Evolutionary conservation across 1,140 invertebrate species (phyloP).

Genomic region (Monomorium pharaonis): DNA sequence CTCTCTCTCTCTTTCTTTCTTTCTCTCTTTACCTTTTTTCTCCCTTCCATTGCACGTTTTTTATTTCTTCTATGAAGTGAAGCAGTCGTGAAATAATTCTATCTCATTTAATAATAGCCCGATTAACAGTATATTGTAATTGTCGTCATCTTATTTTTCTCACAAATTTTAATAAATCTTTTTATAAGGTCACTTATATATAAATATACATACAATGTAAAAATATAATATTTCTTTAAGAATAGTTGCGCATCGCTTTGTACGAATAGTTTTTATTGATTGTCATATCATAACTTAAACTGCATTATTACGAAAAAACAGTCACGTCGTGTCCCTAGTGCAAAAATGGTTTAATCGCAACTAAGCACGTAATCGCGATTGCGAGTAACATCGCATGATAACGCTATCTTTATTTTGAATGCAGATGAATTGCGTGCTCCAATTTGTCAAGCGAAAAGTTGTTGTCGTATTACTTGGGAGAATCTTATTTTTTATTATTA

Average conservation of each 20-base stretch:
- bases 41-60: not conserved
- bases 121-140: not conserved
- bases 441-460: constrained; percentile 18
- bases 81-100: not conserved
- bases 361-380: not conserved
- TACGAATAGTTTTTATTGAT: not conserved
- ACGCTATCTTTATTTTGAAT: constrained; percentile 30
- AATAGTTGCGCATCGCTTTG: not conserved
- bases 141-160: too few relatives aligned
- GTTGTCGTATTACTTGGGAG: not conserved
- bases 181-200: too few relatives aligned
- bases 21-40: not conserved
- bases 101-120: not conserved
- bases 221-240: not conserved
- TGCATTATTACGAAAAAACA: not conserved
- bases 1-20: not conserved
- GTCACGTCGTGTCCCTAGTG: not conserved
- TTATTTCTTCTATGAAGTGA: not conserved
- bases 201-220: not conserved
- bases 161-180: too few relatives aligned
- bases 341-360: constrained; percentile 16
- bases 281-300: not conserved
- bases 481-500: constrained; percentile 60
- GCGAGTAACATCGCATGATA: not conserved
- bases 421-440: constrained; percentile 30